Evolutionary conservation across 1,140 invertebrate genomes (phyloP).

Genomic region (Tetranychus urticae): DNA sequence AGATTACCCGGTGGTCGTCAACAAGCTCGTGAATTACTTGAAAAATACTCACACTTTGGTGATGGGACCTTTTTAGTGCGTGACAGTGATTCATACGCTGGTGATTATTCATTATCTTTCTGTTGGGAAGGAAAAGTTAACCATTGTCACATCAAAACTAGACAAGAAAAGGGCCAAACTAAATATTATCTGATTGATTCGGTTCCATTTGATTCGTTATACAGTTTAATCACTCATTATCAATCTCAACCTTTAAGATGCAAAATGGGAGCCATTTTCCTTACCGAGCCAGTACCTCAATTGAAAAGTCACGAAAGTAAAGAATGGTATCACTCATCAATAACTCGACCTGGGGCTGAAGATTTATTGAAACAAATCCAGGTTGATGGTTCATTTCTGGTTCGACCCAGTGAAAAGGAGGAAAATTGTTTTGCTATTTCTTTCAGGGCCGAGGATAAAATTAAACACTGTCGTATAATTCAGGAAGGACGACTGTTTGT

Average conservation of each 20-base stretch:
- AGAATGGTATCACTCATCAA: constrained; percentile 71
- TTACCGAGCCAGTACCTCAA: constrained; percentile 77
- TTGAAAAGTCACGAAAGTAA: constrained; percentile 72
- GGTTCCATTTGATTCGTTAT: constrained; percentile 71
- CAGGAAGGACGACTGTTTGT: constrained; percentile 67
- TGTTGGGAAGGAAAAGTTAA: constrained; percentile 66
- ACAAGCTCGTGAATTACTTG: constrained; percentile 47
- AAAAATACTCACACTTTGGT: constrained; percentile 54
- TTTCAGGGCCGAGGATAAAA: constrained; percentile 49
- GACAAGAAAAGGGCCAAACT: constrained; percentile 61
- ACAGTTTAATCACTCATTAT: constrained; percentile 75
- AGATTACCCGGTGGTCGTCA: constrained; percentile 24
- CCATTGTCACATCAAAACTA: constrained; percentile 69
- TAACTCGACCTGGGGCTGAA: constrained; percentile 54
- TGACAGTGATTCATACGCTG: constrained; percentile 83
- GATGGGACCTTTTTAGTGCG: constrained; percentile 86
- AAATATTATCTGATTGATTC: constrained; percentile 79
- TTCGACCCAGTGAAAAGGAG: constrained; percentile 63
- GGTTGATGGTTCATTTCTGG: constrained; percentile 71
- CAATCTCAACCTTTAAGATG: constrained; percentile 56
- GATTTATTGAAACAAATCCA: constrained; percentile 54
- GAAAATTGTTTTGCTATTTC: constrained; percentile 70
- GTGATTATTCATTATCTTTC: constrained; percentile 84
- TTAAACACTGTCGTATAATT: constrained; percentile 83
- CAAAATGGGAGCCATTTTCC: constrained; percentile 60